Evolutionary conservation across 2,888 invertebrate species (phyloP), one percentile per base, ranked within the genome.

Genomic region (Pterostichus niger): DNA sequence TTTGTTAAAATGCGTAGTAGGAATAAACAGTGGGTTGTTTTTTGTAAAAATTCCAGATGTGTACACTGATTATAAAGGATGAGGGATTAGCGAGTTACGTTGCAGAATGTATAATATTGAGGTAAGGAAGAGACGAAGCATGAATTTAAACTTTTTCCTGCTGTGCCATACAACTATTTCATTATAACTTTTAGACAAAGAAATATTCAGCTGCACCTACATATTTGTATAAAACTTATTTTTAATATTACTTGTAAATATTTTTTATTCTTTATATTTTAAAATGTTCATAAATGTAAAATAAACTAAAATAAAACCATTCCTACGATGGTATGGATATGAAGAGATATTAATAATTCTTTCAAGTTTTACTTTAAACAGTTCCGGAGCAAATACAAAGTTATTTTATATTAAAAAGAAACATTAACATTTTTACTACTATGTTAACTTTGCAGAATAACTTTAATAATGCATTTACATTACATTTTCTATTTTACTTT

Each of bases 101-200:
- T 49, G 49, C 61, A 64, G 64, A 64, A 35, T 35, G 35, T 35
- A 35, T 64, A 64, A 35, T 64, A 64, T 13, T 64, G 35, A 64
- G 64, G 33, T 35, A 64, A 64, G 33, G 64, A 64, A n/a, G 13
- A 64, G 64, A 35, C 35, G 64, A 64, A 64, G 64, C 35, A 64
- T 64, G 35, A 64, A 40, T 64, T 64, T 35, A 64, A 64, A 64
- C 64, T 64, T 64, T 13, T 64, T 13, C 35, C 33, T 35, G 35
- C 31, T 64, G 13, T 64, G n/a, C 64, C n/a, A 13, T 64, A 35
- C 64, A 64, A 64, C 35, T 64, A 64, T 64, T 64, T 64, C 64
- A 64, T 64, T 64, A 64, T 64, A 64, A 64, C 64, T 64, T 64
- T 64, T 64, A 64, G 10, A 64, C 64, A 64, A 64, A 64, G 64